phyloP scores from a whole-genome alignment of 1,140 invertebrate genomes.

The Danaus plexippus region DNA sequence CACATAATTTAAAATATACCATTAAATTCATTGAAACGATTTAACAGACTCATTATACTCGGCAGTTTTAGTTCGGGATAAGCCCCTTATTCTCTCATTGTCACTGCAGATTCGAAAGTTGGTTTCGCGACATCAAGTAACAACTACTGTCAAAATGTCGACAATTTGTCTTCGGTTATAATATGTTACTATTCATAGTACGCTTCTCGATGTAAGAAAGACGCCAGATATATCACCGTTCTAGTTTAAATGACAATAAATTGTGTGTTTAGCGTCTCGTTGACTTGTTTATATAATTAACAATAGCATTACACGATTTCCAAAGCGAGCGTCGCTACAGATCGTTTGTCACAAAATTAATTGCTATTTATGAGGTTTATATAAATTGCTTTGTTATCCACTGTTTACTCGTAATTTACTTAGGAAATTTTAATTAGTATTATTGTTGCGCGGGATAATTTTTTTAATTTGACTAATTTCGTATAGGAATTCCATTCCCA shows the following conservation, averaged over 20 bases:
- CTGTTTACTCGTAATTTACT: constrained; percentile 4
- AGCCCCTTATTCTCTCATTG: too few relatives aligned
- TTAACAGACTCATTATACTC: too few relatives aligned
- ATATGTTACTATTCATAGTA: constrained; percentile 46
- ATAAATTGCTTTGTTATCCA: constrained; percentile 19
- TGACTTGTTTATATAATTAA: constrained; percentile 63
- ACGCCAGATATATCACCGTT: constrained; percentile 51
- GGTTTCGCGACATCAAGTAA: constrained; percentile 24
- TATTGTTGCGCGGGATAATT: neutral
- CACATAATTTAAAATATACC: too few relatives aligned
- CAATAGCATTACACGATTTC: constrained; percentile 63
- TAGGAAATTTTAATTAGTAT: constrained; percentile 3
- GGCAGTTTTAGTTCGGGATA: too few relatives aligned
- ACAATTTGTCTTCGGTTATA: constrained; percentile 35
- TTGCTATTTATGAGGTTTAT: constrained; percentile 68
- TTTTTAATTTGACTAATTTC: too few relatives aligned
- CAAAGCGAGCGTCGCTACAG: constrained; percentile 49
- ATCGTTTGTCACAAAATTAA: constrained; percentile 64
- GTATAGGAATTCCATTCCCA: constrained; percentile 19
- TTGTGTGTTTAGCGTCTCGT: constrained; percentile 62
- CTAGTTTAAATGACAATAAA: constrained; percentile 63
- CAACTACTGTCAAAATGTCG: constrained; percentile 19
- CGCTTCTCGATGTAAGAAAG: constrained; percentile 45
- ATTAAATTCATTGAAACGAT: too few relatives aligned
- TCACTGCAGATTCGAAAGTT: constrained; percentile 27